Percentiles rank a stretch among this genome's conserved stretches.
Conservation (phyloP, 2,797 vertebrate genomes). For the Siniperca undulata region DNA sequence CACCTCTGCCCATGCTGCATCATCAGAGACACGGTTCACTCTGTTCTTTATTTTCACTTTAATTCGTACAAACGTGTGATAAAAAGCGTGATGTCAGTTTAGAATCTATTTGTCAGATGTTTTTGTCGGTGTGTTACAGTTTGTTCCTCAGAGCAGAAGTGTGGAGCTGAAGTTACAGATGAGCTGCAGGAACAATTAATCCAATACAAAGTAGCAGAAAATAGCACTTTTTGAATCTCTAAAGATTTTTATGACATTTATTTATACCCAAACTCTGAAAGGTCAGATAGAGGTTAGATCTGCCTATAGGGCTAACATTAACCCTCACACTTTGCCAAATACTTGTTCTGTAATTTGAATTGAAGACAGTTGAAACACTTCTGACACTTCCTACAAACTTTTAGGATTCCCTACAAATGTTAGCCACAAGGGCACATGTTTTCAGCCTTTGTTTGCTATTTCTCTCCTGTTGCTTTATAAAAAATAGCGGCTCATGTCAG, state of each 20-base stretch:
- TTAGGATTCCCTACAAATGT: background rate
- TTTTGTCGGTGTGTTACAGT: background rate
- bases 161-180: background rate
- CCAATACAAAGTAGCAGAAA: background rate
- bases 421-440: background rate
- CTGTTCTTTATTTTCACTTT: background rate
- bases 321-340: background rate
- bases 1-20: background rate
- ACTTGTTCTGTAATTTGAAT: constrained; percentile 16
- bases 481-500: background rate
- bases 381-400: background rate
- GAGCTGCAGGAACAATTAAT: constrained; percentile 8
- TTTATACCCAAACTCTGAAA: background rate
- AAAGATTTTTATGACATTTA: background rate
- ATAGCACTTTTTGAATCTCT: background rate
- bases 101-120: background rate
- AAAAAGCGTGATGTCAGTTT: background rate
- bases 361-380: background rate
- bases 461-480: constrained; percentile 3
- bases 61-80: background rate
- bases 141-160: background rate
- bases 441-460: background rate
- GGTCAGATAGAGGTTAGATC: background rate
- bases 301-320: background rate
- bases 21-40: background rate